Conservation (phyloP, 2,113 vertebrate species). For the Engraulis encrasicolus region DNA sequence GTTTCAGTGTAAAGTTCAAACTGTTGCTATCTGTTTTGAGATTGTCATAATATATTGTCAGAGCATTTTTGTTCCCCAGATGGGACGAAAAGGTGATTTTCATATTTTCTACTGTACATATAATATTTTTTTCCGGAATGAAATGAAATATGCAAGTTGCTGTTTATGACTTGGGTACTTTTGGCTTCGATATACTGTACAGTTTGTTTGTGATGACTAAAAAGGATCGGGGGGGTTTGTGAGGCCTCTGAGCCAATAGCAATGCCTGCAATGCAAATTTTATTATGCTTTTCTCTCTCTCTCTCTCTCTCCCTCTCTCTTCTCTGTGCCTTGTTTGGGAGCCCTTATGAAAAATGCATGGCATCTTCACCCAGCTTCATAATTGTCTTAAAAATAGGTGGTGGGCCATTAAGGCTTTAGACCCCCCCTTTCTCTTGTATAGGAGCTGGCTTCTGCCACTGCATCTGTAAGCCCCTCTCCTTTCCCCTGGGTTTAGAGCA, state of each 20-base stretch:
- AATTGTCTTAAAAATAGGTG: conserved; percentile 54
- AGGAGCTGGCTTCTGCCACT: neutral
- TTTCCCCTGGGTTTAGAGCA: neutral
- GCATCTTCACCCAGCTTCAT: conserved; percentile 59
- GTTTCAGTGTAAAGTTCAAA: conserved; percentile 25
- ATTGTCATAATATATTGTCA: conserved; percentile 54
- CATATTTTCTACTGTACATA: conserved; percentile 64
- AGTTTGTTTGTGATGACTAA: conserved; percentile 54
- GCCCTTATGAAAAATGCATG: conserved; percentile 77
- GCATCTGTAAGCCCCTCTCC: neutral
- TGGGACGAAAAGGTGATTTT: conserved; percentile 31
- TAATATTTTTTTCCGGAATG: conserved; percentile 40
- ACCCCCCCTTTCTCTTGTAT: conserved; percentile 34
- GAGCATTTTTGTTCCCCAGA: conserved; percentile 39
- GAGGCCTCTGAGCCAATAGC: conserved; percentile 60
- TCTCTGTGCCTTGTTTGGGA: conserved; percentile 79
- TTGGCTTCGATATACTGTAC: conserved; percentile 55
- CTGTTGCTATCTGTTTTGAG: conserved; percentile 52
- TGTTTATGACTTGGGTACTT: conserved; percentile 52
- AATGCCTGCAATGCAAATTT: conserved; percentile 72
- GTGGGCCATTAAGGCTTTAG: conserved; percentile 53
- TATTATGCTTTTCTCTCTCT: conserved; percentile 61
- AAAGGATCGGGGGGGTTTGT: conserved; percentile 55
- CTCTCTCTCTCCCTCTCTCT: too few relatives aligned
- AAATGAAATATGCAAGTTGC: conserved; percentile 60